A percentile compares a stretch with the other conserved stretches of the same genome.
These are phyloP conservation scores for Microtus richardsoni DNA, from an alignment of 2,113 vertebrate genomes.

Conservation along the genomic window DNA sequence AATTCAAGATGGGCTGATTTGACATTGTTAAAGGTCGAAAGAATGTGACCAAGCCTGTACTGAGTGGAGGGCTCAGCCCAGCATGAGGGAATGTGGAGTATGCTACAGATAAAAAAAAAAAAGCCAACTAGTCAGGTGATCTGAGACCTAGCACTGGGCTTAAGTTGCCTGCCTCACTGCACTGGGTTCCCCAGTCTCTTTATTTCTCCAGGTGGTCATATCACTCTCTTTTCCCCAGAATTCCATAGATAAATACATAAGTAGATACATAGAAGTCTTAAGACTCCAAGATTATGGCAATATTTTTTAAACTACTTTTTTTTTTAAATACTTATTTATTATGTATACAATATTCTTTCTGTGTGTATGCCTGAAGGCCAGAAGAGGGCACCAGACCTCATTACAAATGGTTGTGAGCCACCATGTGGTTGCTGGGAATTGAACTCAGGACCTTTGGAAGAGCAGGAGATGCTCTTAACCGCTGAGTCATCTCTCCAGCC, in stretches of 20 bases:
- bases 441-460: too few species aligned
- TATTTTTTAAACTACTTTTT: constrained; percentile 29
- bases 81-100: not conserved
- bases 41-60: not conserved
- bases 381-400: too few species aligned
- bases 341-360: too few species aligned
- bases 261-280: not conserved
- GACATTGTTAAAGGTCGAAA: not conserved
- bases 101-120: not conserved
- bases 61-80: not conserved
- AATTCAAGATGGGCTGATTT: constrained; percentile 57
- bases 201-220: not conserved
- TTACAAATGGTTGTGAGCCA: too few species aligned
- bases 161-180: too few species aligned
- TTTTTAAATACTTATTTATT: too few species aligned
- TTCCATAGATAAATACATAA: not conserved
- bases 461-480: too few species aligned
- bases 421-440: too few species aligned
- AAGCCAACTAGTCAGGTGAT: not conserved
- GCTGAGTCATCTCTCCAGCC: too few species aligned
- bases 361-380: too few species aligned
- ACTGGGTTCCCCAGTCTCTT: not conserved
- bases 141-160: not conserved
- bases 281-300: not conserved
- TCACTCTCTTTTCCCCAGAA: not conserved